These are phyloP conservation scores for Apodemus agrarius DNA, from an alignment of 2,797 vertebrate species.

Conservation along the genomic window DNA sequence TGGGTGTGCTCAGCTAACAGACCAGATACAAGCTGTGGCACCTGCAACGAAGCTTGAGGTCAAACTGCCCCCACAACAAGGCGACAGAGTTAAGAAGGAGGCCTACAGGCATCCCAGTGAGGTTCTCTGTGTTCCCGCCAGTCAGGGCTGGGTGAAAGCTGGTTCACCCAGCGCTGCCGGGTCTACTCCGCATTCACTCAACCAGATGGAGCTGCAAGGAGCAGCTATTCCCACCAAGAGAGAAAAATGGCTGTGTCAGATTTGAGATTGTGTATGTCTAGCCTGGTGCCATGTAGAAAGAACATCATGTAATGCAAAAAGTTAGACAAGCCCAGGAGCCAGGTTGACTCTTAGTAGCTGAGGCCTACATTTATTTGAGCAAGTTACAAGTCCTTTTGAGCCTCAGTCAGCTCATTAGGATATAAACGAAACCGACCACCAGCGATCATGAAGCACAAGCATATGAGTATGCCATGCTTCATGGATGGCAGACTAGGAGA, in stretches of 20 bases:
- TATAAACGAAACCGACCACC: neutral
- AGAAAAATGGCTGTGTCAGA: neutral
- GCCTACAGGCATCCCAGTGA: neutral
- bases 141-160: neutral
- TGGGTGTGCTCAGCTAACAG: constrained; percentile 34
- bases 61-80: constrained; percentile 7
- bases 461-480: neutral
- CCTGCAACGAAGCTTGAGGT: neutral
- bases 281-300: neutral
- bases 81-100: neutral
- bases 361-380: neutral
- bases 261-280: neutral
- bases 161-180: neutral
- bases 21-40: neutral
- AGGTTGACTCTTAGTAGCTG: neutral
- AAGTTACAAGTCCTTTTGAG: neutral
- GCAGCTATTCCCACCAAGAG: neutral
- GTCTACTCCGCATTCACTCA: neutral
- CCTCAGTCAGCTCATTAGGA: neutral
- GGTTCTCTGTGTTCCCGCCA: constrained; percentile 8
- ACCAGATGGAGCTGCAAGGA: neutral
- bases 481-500: neutral
- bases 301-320: neutral
- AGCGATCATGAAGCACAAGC: neutral
- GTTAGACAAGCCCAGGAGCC: neutral